A percentile compares a stretch with the other conserved stretches of the same genome.
Evolutionary conservation across 2,888 invertebrate genomes (phyloP).

Genomic region (Pantelozetes paolii): DNA sequence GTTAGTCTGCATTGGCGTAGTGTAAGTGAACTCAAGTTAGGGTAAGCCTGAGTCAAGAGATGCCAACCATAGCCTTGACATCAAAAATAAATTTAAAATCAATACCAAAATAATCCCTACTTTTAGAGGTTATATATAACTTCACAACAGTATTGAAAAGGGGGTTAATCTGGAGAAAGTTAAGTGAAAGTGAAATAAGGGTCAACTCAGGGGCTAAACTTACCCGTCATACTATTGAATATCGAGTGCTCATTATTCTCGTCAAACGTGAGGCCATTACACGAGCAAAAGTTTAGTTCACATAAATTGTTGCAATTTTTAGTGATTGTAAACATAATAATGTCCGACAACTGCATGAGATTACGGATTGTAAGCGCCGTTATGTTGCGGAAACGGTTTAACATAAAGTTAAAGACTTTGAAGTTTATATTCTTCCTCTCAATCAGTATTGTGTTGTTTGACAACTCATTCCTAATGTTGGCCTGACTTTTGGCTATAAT

Average conservation of each 20-base stretch:
- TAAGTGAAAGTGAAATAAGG: not conserved
- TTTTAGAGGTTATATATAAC: too few species aligned
- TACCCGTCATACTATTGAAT: conserved; percentile 35
- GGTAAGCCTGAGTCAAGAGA: conserved; percentile 33
- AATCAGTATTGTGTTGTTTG: conserved; percentile 18
- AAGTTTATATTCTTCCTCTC: conserved; percentile 14
- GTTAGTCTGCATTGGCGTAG: conserved; percentile 36
- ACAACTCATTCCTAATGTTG: not conserved
- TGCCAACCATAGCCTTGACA: conserved; percentile 40
- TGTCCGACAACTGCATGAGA: conserved; percentile 32
- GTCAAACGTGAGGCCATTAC: conserved; percentile 15
- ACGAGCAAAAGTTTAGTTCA: not conserved
- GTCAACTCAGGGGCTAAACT: not conserved
- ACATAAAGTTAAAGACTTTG: conserved; percentile 20
- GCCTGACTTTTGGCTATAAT: not conserved
- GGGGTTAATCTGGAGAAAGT: not conserved
- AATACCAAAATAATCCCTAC: too few species aligned
- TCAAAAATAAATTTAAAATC: not conserved
- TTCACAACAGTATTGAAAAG: too few species aligned
- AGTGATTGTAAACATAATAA: conserved; percentile 28
- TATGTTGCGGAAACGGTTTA: conserved; percentile 33
- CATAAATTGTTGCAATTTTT: not conserved
- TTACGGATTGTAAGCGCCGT: conserved; percentile 20
- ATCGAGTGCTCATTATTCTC: conserved; percentile 24
- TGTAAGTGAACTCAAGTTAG: conserved; percentile 35